Evolutionary conservation across 2,113 vertebrate species (phyloP), one percentile per base, ranked within the genome.

Genomic region (Atherinomorus stipes): DNA sequence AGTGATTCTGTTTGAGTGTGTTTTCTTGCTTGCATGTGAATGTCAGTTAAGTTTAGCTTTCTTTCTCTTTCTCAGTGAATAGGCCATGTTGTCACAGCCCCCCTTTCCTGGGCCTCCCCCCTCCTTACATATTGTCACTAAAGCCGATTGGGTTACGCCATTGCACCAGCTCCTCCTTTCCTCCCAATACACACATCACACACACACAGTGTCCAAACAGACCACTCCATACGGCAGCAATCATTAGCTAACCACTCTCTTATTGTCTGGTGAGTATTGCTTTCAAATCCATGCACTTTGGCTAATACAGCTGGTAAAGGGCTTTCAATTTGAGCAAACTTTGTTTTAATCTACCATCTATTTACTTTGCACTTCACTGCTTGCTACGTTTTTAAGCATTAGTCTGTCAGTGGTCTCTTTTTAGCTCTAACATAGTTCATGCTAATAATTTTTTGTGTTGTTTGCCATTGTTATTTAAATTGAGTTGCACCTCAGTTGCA

Each of bases 131-230:
- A 89, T 89, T 91, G 84, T 90, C 69, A 73, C 56, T 85, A 52
- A 82, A 65, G 59, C 74, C 23, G 84, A 87, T 92, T 91, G 69
- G 77, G 85, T 90, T 89, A 87, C 81, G 34, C 84, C 76, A 57
- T 81, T 72, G 83, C 87, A 78, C 72, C 66, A 79, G 47, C 79
- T 64, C 85, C 77, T 79, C 70, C 77, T 54, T 42, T 78, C 38
- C 51, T 63, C 60, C 28, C 49, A 49, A 56, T 50, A 76, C 62
- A 65, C 62, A 76, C 47, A 49, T 10, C 28, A 59, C 69, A 56
- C 67, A 71, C 45, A 68, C 57, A 74, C 40, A 19, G 21, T 12
- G 0, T 64, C 75, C 26, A 78, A 64, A 80, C 78, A 84, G 22
- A 69, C 57, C 21, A 18, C 60, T 65, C 65, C 50, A 4, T 54